Conservation (phyloP, 2,888 invertebrate genomes). For the Ellobium chinense region DNA sequence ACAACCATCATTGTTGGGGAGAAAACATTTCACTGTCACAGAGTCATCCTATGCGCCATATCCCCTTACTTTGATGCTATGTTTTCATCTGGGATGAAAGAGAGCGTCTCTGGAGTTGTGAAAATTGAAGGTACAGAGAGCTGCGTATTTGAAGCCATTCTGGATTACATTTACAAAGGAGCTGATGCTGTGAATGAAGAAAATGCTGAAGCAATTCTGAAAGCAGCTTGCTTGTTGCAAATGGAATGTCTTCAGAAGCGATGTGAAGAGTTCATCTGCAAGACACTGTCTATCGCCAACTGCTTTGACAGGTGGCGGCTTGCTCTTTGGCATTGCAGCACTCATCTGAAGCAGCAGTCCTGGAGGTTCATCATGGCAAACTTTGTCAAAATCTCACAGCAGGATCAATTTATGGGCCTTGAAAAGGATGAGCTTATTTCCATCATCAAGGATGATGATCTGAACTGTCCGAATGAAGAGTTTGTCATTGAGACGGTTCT, state of each 20-base stretch:
- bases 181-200: constrained; percentile 86
- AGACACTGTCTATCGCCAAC: constrained; percentile 86
- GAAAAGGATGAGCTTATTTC: constrained; percentile 86
- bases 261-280: constrained; percentile 88
- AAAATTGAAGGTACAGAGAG: constrained; percentile 82
- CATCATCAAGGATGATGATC: constrained; percentile 88
- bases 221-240: constrained; percentile 91
- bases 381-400: constrained; percentile 60
- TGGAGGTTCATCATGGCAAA: constrained; percentile 84
- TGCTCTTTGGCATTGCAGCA: constrained; percentile 87
- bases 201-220: constrained; percentile 86
- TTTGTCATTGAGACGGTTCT: constrained; percentile 48
- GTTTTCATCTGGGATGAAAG: constrained; percentile 65
- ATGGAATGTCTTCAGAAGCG: constrained; percentile 88
- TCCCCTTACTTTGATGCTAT: constrained; percentile 70
- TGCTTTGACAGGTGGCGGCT: constrained; percentile 91
- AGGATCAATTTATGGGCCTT: constrained; percentile 80
- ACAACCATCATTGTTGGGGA: constrained; percentile 61
- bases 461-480: constrained; percentile 93
- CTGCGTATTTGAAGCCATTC: constrained; percentile 87
- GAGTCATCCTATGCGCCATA: constrained; percentile 67
- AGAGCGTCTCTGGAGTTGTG: constrained; percentile 60
- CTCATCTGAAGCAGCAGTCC: constrained; percentile 84
- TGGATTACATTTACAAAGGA: constrained; percentile 91
- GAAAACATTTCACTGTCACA: constrained; percentile 65